Evolutionary conservation across 2,888 invertebrate genomes (phyloP), one percentile per base, ranked within the genome.

Genomic region (Coleophora deauratella): DNA sequence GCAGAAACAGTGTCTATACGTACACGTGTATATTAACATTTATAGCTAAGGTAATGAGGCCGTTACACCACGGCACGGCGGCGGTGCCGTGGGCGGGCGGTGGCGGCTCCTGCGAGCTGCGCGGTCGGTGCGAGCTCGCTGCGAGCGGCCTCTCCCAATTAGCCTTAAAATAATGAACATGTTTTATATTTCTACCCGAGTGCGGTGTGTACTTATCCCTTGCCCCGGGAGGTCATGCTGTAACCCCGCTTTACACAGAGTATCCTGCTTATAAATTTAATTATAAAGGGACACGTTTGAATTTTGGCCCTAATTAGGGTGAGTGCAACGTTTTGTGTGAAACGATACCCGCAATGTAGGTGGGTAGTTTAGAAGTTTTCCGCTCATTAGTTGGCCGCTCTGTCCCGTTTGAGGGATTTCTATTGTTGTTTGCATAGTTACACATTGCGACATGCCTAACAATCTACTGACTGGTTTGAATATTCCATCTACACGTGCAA

Each of bases 111-210:
- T 6, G 21, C 21, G 3, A 3, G 21, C 21, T 21, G 3, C 10
- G 31, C 31, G 62, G 71, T 77, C 71, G 69, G 21, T 77, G 76
- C 77, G 73, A 74, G 72, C 65, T 60, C 72, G 70, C 76, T 77
- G 80, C 80, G 73, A 80, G 79, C 79, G 79, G 72, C 79, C 78
- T 79, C 69, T 66, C 71, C 85, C 86, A 86, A 86, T 86, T 86
- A 86, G 82, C 82, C 78, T 76, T 78, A 78, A 81, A 84, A 85
- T 86, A 86, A 86, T 85, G 85, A 86, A 85, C 84, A 84, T 85
- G 85, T 84, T 86, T 84, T 84, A 84, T 86, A 84, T 81, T 84
- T 81, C 71, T 74, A 78, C 71, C 68, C 64, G 78, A 78, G 77
- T 74, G 78, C 76, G 77, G 78, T 73, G 61, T 81, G 79, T 80